A percentile compares a stretch with the other conserved stretches of the same genome.
Evolutionary conservation across 2,797 vertebrate species (phyloP).

Genomic region (Echeneis naucrates): DNA sequence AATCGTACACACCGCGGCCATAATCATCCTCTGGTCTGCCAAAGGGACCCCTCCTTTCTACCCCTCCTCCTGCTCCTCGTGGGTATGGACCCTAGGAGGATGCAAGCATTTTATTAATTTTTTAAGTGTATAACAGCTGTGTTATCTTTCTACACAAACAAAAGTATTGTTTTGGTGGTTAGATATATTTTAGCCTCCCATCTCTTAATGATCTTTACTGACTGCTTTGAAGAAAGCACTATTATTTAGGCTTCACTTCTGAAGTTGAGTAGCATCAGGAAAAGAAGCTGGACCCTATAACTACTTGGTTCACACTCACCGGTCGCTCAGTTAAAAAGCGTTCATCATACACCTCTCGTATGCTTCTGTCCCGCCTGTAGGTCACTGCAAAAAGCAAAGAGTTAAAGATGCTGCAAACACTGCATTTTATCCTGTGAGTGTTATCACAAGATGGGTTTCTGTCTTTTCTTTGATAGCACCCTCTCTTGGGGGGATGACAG

Average conservation of each 20-base stretch:
- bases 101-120: not conserved
- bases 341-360: slow-evolving; percentile 83
- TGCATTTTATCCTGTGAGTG: not conserved
- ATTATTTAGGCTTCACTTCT: not conserved
- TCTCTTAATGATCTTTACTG: not conserved
- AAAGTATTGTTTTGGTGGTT: not conserved
- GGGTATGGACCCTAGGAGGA: slow-evolving; percentile 73
- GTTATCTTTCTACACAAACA: no score
- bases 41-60: slow-evolving; percentile 80
- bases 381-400: slow-evolving; percentile 74
- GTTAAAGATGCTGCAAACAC: not conserved
- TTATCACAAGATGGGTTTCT: not conserved
- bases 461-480: not conserved
- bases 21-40: slow-evolving; percentile 83
- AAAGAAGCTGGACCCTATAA: not conserved
- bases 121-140: no score
- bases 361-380: slow-evolving; percentile 82
- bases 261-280: not conserved
- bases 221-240: not conserved
- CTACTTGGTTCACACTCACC: slow-evolving; percentile 64
- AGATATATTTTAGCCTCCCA: not conserved
- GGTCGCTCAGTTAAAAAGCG: slow-evolving; percentile 79
- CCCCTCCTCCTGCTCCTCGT: slow-evolving; percentile 62
- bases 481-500: not conserved
- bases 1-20: slow-evolving; percentile 76